A percentile compares a stretch with the other conserved stretches of the same genome.
phyloP scores from a whole-genome alignment of 2,888 invertebrate genomes.

The Uropetala carovei region DNA sequence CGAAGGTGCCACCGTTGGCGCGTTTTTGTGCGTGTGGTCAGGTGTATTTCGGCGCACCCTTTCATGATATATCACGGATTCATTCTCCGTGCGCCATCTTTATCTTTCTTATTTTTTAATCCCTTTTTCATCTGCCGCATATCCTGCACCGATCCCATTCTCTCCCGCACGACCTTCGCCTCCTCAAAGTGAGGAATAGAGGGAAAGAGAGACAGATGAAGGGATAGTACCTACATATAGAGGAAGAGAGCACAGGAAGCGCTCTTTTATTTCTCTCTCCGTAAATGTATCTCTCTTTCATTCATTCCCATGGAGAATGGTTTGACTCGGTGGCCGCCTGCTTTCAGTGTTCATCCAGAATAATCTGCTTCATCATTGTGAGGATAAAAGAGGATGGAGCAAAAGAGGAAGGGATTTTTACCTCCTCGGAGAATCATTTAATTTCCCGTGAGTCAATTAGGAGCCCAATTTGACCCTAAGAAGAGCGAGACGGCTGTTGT shows the following conservation, averaged over 20 bases:
- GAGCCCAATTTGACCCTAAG: background rate
- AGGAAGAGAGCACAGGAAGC: background rate
- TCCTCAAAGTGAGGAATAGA: background rate
- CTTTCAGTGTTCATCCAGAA: slow-evolving; percentile 54
- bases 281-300: slow-evolving; percentile 27
- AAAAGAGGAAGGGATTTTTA: background rate
- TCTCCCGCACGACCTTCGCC: background rate
- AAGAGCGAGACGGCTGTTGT: background rate
- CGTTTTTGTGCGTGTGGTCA: slow-evolving; percentile 11
- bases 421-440: slow-evolving; percentile 36
- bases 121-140: slow-evolving; percentile 23
- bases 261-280: background rate
- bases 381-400: slow-evolving; percentile 14
- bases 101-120: background rate
- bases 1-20: slow-evolving; percentile 23
- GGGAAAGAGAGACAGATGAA: background rate
- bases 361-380: slow-evolving; percentile 61
- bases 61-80: slow-evolving; percentile 58
- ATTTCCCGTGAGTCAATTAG: slow-evolving; percentile 44
- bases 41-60: slow-evolving; percentile 3
- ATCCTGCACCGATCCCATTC: background rate
- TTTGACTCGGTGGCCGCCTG: slow-evolving; percentile 31
- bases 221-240: slow-evolving; percentile 2
- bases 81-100: slow-evolving; percentile 3
- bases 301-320: background rate